Evolutionary conservation across 2,113 vertebrate species (phyloP).

Genomic region (Silurus meridionalis): DNA sequence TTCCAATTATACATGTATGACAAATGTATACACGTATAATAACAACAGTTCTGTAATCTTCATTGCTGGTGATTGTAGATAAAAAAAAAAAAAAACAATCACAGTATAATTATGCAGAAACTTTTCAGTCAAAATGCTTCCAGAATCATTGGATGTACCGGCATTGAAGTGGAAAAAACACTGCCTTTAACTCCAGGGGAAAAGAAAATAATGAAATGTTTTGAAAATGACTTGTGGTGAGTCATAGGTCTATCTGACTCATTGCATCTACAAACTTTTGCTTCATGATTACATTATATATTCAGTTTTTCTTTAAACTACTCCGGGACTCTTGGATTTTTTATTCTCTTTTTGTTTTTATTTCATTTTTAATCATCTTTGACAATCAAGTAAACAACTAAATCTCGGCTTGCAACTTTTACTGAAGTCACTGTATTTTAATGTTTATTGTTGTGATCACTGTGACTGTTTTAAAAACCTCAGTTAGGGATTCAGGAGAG

Average conservation of each 20-base stretch:
- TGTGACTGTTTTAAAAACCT: neutral
- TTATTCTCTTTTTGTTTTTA: neutral
- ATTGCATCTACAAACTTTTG: neutral
- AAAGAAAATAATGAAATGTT: neutral
- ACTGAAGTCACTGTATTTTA: neutral
- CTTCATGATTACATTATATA: conserved; percentile 10
- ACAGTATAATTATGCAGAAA: neutral
- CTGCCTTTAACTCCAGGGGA: neutral
- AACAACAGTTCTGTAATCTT: neutral
- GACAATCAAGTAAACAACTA: neutral
- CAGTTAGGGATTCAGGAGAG: neutral
- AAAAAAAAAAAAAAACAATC: neutral
- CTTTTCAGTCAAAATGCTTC: neutral
- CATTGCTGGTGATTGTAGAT: neutral
- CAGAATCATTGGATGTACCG: neutral
- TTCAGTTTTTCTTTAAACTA: neutral
- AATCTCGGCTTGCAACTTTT: neutral
- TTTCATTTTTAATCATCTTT: neutral
- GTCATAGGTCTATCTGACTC: neutral
- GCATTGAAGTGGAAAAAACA: neutral
- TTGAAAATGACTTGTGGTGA: neutral
- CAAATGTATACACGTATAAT: neutral
- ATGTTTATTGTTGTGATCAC: neutral
- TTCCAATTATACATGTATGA: neutral
- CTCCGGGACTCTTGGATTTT: too few species aligned